phyloP scores from a whole-genome alignment of 2,888 invertebrate genomes.

The Trissolcus japonicus region DNA sequence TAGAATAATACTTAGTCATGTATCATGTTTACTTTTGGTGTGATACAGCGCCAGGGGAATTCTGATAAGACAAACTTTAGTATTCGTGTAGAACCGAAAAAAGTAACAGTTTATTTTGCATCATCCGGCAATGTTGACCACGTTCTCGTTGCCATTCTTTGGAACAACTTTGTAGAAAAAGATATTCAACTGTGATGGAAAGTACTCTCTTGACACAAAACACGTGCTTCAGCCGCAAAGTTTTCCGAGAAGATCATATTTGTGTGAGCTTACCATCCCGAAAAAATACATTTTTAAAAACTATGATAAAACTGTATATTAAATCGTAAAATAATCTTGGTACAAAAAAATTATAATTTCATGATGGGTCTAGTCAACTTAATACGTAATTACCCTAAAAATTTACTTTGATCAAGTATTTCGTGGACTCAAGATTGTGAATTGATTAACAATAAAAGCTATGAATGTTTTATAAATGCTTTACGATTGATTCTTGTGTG shows the following conservation, averaged over 20 bases:
- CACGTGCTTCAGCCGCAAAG: not conserved
- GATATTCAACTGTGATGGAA: constrained; percentile 25
- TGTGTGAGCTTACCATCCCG: too few relatives aligned
- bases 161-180: constrained; percentile 25
- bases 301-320: not conserved
- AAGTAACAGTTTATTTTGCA: constrained; percentile 20
- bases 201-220: constrained; percentile 10
- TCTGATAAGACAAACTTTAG: too few relatives aligned
- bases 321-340: not conserved
- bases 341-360: too few relatives aligned
- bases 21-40: constrained; percentile 8
- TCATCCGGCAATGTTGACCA: constrained; percentile 3
- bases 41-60: constrained; percentile 14
- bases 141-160: constrained; percentile 14
- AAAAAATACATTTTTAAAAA: not conserved
- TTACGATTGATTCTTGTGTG: too few relatives aligned
- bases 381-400: too few relatives aligned
- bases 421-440: too few relatives aligned
- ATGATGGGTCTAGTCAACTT: too few relatives aligned
- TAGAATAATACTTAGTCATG: constrained; percentile 27
- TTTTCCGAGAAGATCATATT: not conserved
- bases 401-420: too few relatives aligned
- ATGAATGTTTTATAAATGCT: too few relatives aligned
- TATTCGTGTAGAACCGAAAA: too few relatives aligned
- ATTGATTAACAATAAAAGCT: too few relatives aligned